Conservation (phyloP, 2,888 invertebrate species). For the Unio delphinus region DNA sequence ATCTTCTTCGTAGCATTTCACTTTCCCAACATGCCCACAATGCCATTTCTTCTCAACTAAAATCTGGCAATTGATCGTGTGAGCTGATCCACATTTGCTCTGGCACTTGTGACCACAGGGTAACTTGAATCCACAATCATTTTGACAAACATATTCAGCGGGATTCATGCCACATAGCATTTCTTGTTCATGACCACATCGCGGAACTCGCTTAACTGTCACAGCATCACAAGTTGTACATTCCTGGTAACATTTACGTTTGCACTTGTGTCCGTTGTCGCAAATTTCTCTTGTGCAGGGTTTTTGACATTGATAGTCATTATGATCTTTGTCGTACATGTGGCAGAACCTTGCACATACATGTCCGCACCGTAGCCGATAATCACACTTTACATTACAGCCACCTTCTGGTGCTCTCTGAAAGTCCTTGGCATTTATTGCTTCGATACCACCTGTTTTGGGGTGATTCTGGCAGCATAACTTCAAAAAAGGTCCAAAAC, state of each 20-base stretch:
- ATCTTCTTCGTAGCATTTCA: constrained; percentile 25
- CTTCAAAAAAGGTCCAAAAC: constrained; percentile 25
- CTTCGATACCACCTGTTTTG: constrained; percentile 19
- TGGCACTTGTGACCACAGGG: constrained; percentile 45
- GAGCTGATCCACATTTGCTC: constrained; percentile 30
- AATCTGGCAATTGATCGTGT: constrained; percentile 22
- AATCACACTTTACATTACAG: constrained; percentile 41
- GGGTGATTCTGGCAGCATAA: constrained; percentile 57
- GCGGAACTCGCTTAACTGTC: constrained; percentile 45
- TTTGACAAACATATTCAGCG: constrained; percentile 46
- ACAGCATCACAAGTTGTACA: constrained; percentile 45
- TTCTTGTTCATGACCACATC: constrained; percentile 55
- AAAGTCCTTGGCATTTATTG: constrained; percentile 29
- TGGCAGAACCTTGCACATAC: constrained; percentile 50
- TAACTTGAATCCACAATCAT: constrained; percentile 36
- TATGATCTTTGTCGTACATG: constrained; percentile 71
- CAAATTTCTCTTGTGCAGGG: constrained; percentile 35
- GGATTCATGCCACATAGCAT: constrained; percentile 51
- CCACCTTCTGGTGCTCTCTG: constrained; percentile 45
- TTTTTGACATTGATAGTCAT: constrained; percentile 61
- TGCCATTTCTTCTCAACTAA: constrained; percentile 24
- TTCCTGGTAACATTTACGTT: constrained; percentile 73
- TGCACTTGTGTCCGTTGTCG: constrained; percentile 34
- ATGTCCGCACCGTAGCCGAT: constrained; percentile 55
- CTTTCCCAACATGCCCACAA: constrained; percentile 33